Evolutionary conservation across 2,888 invertebrate species (phyloP).

Genomic region (Crioceris asparagi): DNA sequence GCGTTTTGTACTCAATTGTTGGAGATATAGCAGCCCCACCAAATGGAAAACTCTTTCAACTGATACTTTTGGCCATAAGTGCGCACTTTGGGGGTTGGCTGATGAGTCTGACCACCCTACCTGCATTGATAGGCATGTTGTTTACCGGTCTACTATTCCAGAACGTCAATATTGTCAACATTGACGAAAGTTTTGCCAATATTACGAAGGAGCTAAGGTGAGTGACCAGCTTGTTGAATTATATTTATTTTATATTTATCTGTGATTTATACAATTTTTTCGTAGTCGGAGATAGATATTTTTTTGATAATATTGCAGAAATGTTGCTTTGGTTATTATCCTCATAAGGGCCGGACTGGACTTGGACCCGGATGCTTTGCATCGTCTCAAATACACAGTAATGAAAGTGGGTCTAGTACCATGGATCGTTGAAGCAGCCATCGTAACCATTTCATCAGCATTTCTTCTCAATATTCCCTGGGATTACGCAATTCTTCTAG

Average conservation of each 20-base stretch:
- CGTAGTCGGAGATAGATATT: too few relatives aligned
- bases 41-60: slow-evolving; percentile 70
- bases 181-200: slow-evolving; percentile 51
- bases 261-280: too few relatives aligned
- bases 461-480: slow-evolving; percentile 72
- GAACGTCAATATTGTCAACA: slow-evolving; percentile 62
- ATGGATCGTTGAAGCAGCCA: slow-evolving; percentile 68
- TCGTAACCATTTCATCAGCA: slow-evolving; percentile 58
- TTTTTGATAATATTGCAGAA: slow-evolving; percentile 46
- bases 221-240: background rate
- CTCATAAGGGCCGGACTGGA: slow-evolving; percentile 88
- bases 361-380: slow-evolving; percentile 77
- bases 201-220: slow-evolving; percentile 65
- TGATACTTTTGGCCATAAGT: slow-evolving; percentile 62
- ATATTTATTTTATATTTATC: background rate
- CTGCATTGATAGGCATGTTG: slow-evolving; percentile 80
- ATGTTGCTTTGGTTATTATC: slow-evolving; percentile 85
- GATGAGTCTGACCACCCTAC: slow-evolving; percentile 66
- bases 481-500: slow-evolving; percentile 74
- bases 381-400: slow-evolving; percentile 69
- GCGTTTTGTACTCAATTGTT: slow-evolving; percentile 63
- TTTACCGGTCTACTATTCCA: slow-evolving; percentile 67
- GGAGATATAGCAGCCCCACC: slow-evolving; percentile 73
- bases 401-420: slow-evolving; percentile 79
- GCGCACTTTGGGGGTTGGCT: slow-evolving; percentile 78